Evolutionary conservation across 1,140 invertebrate species (phyloP), one percentile per base, ranked within the genome.

Genomic region (Drosophila persimilis): DNA sequence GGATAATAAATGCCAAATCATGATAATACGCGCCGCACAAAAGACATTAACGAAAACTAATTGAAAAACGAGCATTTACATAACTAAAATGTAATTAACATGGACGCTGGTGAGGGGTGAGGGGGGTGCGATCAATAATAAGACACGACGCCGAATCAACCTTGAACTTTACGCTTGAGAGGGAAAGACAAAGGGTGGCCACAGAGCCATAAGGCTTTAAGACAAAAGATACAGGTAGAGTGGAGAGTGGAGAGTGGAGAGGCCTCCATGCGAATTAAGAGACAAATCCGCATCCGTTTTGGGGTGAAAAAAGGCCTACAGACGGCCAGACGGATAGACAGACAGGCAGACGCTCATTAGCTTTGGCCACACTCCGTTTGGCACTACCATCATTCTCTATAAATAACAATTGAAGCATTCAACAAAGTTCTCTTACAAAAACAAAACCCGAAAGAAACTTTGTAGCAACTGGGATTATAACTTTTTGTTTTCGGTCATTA

Each of bases 351-450:
- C 66, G 67, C 60, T 88, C 83, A 86, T 86, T 86, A 86, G 83
- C 65, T 80, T 75, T 78, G 17, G 80, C 73, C 78, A 69, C 83
- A 86, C 71, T 86, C 35, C 20, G 39, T n/a, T 39, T 69, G 63
- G 63, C 50, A 26, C 51, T 84, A 66, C 83, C 85, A 86, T 88
- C 81, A 86, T 83, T 88, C 70, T 72, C 81, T 88, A 86, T 86
- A 86, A 88, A 86, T 86, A 86, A 86, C 83, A 86, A 86, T 86
- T 86, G 80, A 86, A 80, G 81, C 83, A 88, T 78, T 71, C 81
- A 71, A 65, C 35, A 5, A 11, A 74, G 53, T 55, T 51, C 39
- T 52, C 45, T 45, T 22, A 26, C 53, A 59, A 35, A 54, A 24
- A 9, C 2, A 9, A 3, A 5, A 57, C 64, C 63, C 60, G 41